Base-by-base conservation (phyloP, 37 sponge, comb jelly and placozoan genomes). In the Beroe ovata region DNA sequence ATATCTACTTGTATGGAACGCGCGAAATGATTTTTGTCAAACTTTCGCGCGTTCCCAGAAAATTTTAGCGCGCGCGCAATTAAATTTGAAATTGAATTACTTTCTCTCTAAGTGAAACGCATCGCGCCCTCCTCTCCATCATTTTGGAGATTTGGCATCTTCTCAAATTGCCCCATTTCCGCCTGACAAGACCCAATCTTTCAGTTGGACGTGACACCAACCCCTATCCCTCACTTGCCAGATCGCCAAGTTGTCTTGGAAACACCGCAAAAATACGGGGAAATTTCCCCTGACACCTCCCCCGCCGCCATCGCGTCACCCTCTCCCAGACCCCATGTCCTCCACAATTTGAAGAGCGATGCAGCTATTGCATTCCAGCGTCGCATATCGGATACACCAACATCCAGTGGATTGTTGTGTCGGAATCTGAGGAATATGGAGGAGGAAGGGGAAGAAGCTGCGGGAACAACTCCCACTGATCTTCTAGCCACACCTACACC, bases 331-430 rank as follows among this genome's bases (percentile, higher is more conserved):
- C 36, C 36, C 11, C 6, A 47, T 47, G 11, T 47, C 54, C 54
- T 47, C 11, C 11, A 47, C 54, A 47, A 47, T 11, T 11, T 66
- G 18, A 66, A 66, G 36, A 66, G 69, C 36, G 69, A 66, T 16
- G 69, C 36, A 6, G 69, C 69, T 34, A 66, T 32, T 37, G 69
- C 36, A 66, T 66, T 33, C 36, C 30, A 47, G 11, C 54, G 54
- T 11, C 6, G 54, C 6, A 47, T 47, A 6, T 47, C 54, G 11
- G 54, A 47, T 16, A 47, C 54, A 11, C 54, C 54, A 6, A 11
- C 11, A 16, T 47, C 54, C 54, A 16, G 11, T 11, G 54, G 54
- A 16, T 6, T 11, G 11, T 11, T 47, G 54, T 47, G 54, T 11
- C 54, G 54, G 11, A 11, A 47, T 47, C 54, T 47, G 11, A 47